Conservation (phyloP, 2,113 vertebrate species). For the Struthio camelus region DNA sequence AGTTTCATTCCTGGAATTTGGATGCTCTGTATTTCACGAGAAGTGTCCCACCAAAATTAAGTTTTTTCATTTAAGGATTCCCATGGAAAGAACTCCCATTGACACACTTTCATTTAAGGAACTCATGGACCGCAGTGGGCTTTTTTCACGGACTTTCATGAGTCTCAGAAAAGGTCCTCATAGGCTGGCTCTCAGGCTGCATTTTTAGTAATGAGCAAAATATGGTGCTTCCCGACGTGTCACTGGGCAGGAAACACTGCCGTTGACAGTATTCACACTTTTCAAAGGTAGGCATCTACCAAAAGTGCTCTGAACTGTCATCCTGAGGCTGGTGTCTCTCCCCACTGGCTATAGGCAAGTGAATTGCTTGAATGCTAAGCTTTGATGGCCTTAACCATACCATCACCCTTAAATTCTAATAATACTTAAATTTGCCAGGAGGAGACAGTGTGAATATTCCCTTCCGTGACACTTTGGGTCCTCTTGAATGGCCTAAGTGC, state of each 20-base stretch:
- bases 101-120: background rate
- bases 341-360: background rate
- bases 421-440: background rate
- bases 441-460: conserved; percentile 47
- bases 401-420: background rate
- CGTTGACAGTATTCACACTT: conserved; percentile 50
- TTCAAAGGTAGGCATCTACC: background rate
- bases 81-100: background rate
- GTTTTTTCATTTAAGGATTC: background rate
- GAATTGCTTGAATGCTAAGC: background rate
- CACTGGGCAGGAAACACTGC: conserved; percentile 45
- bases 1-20: background rate
- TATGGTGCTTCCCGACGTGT: background rate
- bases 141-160: background rate
- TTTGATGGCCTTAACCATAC: background rate
- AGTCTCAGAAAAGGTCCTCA: background rate
- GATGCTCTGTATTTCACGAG: background rate
- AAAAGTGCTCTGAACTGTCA: background rate
- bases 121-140: background rate
- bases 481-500: conserved; percentile 55
- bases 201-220: background rate
- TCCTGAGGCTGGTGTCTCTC: background rate
- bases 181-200: conserved; percentile 14
- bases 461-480: conserved; percentile 53
- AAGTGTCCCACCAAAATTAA: background rate